Percentiles rank a stretch among this genome's conserved stretches.
Conservation (phyloP, 1,140 invertebrate species). For the Trichomalopsis sarcophagae region DNA sequence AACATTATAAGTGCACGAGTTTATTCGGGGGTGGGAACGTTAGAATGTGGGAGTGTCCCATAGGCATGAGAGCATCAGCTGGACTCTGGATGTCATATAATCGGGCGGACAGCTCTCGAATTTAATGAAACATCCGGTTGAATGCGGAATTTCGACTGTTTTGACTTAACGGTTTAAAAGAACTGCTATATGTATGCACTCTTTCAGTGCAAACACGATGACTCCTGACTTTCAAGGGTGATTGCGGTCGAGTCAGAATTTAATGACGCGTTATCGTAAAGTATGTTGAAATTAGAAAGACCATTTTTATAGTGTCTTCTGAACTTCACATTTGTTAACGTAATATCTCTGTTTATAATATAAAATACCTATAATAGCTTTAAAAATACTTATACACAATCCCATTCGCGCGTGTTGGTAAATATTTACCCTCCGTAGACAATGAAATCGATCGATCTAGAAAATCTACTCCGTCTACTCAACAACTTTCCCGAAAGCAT, state of each 20-base stretch:
- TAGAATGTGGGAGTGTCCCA: constrained; percentile 25
- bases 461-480: too few species aligned
- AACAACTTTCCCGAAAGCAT: too few species aligned
- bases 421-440: too few species aligned
- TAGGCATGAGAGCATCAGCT: constrained; percentile 20
- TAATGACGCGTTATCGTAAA: too few species aligned
- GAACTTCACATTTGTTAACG: too few species aligned
- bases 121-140: constrained; percentile 20
- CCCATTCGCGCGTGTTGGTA: too few species aligned
- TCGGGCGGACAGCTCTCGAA: neutral
- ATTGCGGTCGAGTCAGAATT: neutral
- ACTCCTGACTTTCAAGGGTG: neutral
- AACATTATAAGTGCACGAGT: neutral
- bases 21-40: constrained; percentile 13
- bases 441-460: too few species aligned
- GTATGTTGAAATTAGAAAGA: too few species aligned
- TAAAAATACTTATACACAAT: too few species aligned
- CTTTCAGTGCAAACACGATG: neutral
- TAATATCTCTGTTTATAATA: too few species aligned
- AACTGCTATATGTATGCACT: neutral
- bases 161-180: constrained; percentile 34
- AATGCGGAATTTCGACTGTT: neutral
- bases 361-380: too few species aligned
- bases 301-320: too few species aligned
- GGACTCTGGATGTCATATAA: constrained; percentile 18